phyloP scores from a whole-genome alignment of 2,113 vertebrate species.

The Muntiacus muntjak region DNA sequence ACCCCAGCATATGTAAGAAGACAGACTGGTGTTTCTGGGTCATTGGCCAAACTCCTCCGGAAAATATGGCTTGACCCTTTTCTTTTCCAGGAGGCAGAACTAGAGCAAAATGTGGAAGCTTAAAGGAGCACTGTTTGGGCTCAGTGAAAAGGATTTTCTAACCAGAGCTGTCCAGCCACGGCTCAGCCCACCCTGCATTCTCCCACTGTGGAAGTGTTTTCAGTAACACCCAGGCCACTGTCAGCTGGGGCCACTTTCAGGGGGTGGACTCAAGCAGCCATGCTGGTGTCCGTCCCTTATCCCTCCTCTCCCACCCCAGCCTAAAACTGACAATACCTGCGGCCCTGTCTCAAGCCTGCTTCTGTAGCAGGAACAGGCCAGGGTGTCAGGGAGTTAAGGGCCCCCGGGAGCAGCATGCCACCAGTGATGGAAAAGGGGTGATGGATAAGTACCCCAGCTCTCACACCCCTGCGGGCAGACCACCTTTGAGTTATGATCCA shows the following conservation, averaged over 20 bases:
- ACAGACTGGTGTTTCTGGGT: neutral
- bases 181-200: fast-evolving
- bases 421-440: too few relatives aligned
- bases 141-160: neutral
- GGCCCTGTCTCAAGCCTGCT: neutral
- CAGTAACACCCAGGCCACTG: fast-evolving
- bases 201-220: fast-evolving
- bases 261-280: neutral
- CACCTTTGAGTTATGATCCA: too few relatives aligned
- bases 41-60: neutral
- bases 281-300: neutral
- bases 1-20: too few relatives aligned
- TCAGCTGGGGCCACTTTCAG: too few relatives aligned
- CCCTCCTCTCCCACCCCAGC: neutral
- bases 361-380: neutral
- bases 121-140: neutral
- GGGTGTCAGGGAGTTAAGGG: neutral
- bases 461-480: fast-evolving
- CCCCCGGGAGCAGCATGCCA: too few relatives aligned
- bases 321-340: fast-evolving
- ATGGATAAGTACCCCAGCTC: neutral
- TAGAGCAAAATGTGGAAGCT: too few relatives aligned
- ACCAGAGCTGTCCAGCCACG: fast-evolving
- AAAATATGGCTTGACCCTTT: neutral
- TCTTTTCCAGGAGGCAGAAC: neutral